These are phyloP conservation scores for Pelecanus crispus DNA, from an alignment of 2,113 vertebrate genomes.

Conservation along the genomic window DNA sequence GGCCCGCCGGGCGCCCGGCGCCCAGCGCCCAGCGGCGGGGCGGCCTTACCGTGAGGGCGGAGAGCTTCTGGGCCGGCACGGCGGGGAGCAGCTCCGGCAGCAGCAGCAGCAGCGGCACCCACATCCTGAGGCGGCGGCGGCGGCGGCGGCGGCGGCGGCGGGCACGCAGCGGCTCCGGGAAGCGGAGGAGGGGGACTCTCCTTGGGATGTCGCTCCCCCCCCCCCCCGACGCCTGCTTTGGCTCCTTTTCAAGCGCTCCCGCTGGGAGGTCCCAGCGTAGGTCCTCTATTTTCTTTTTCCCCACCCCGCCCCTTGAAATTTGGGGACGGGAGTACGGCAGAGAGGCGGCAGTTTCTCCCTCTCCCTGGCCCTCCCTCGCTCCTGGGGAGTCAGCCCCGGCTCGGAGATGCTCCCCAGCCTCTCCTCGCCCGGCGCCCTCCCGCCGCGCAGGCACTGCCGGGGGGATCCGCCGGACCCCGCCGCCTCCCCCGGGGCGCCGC, in stretches of 20 bases:
- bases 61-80: constrained; percentile 71
- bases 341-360: not conserved
- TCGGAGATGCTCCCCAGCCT: not conserved
- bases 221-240: not conserved
- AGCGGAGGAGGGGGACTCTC: not conserved
- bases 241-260: not conserved
- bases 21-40: not conserved
- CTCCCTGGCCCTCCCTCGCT: not conserved
- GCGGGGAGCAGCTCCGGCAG: constrained; percentile 54
- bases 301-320: not conserved
- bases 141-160: not conserved
- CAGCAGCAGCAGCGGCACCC: constrained; percentile 60
- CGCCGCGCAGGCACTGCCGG: not conserved
- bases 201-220: not conserved
- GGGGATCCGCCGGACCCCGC: not conserved
- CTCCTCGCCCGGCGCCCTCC: not conserved
- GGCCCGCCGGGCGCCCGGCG: too few species aligned
- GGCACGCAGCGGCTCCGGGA: not conserved
- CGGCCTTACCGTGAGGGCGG: constrained; percentile 73
- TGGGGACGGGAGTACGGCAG: not conserved
- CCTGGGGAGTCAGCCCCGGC: not conserved
- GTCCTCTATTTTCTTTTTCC: not conserved
- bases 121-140: constrained; percentile 53
- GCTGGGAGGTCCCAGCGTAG: not conserved
- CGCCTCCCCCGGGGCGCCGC: not conserved